Evolutionary conservation across 2,797 vertebrate species (phyloP).

Genomic region (Eurystomus glaucurus): DNA sequence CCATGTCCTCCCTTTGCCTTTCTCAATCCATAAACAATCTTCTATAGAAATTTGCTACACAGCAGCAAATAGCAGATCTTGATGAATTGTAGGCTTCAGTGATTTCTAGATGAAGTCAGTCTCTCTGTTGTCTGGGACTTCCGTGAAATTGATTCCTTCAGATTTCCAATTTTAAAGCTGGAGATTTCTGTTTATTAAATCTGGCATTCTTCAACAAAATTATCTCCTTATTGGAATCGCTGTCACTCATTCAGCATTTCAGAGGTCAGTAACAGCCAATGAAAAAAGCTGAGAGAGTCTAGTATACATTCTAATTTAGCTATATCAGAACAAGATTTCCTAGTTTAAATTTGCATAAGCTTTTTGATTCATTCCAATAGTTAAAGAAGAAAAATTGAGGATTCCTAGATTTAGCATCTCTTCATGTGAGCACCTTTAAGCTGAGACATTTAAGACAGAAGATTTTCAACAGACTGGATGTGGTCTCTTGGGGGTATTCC

Average conservation of each 20-base stretch:
- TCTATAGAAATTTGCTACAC: neutral
- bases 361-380: neutral
- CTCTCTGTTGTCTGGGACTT: neutral
- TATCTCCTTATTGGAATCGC: neutral
- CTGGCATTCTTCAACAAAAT: neutral
- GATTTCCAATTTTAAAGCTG: neutral
- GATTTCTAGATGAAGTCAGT: neutral
- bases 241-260: neutral
- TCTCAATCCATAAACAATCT: neutral
- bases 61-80: neutral
- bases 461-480: neutral
- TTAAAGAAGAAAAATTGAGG: neutral
- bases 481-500: neutral
- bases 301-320: neutral
- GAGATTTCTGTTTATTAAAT: constrained; percentile 33
- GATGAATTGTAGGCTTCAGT: constrained; percentile 24
- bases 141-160: constrained; percentile 32
- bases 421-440: neutral
- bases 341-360: neutral
- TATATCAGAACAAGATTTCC: neutral
- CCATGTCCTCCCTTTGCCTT: neutral
- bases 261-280: neutral
- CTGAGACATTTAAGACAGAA: neutral
- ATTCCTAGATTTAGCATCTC: neutral
- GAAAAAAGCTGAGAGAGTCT: neutral